These are phyloP conservation scores for Germaria angustata DNA, from an alignment of 2,888 invertebrate genomes.

Conservation along the genomic window DNA sequence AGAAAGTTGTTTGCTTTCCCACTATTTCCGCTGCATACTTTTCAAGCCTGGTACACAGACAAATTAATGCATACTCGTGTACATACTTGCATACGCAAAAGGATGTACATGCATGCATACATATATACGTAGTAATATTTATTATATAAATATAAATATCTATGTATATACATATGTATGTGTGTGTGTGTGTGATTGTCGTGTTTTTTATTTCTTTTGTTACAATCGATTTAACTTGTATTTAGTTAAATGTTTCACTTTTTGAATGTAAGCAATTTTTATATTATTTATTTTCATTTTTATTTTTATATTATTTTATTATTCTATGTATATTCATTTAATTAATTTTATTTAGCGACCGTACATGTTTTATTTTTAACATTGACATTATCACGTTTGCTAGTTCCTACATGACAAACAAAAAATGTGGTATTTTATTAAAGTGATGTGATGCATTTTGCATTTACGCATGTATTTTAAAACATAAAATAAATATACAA, in stretches of 20 bases:
- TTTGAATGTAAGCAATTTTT: neutral
- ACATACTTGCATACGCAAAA: too few species aligned
- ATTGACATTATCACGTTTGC: neutral
- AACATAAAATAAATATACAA: neutral
- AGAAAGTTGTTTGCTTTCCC: neutral
- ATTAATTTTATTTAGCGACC: slow-evolving; percentile 14
- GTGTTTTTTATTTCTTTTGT: too few species aligned
- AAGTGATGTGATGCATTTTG: neutral
- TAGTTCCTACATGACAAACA: slow-evolving; percentile 38
- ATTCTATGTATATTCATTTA: too few species aligned
- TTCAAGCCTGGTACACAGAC: neutral
- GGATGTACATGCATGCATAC: too few species aligned
- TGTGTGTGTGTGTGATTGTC: neutral
- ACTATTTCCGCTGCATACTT: neutral
- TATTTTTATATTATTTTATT: neutral
- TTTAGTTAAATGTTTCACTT: neutral
- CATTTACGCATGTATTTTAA: neutral
- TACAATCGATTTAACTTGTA: neutral
- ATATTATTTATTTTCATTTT: neutral
- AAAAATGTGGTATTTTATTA: slow-evolving; percentile 35
- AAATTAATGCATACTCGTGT: neutral
- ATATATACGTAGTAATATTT: too few species aligned
- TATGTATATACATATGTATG: neutral
- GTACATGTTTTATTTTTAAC: slow-evolving; percentile 9
- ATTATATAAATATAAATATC: neutral